Evolutionary conservation across 2,888 invertebrate genomes (phyloP).

Genomic region (Meandrusa payeni): DNA sequence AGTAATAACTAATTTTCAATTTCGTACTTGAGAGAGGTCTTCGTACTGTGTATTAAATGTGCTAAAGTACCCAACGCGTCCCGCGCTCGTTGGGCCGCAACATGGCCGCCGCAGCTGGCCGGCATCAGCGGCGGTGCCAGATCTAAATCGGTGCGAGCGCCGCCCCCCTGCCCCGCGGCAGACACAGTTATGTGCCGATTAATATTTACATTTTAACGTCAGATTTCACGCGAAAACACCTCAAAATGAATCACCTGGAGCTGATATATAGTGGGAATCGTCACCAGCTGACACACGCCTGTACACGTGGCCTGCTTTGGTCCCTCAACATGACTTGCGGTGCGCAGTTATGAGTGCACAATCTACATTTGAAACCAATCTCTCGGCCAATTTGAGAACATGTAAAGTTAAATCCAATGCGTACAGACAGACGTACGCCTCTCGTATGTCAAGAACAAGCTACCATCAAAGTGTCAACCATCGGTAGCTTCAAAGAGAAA

Average conservation of each 20-base stretch:
- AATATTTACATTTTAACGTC: conserved; percentile 34
- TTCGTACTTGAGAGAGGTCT: no score
- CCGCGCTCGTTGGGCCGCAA: no score
- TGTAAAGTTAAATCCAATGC: no score
- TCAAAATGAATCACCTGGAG: conserved; percentile 16
- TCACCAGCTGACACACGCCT: neutral
- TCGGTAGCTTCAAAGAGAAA: no score
- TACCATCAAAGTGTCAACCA: no score
- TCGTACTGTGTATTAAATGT: no score
- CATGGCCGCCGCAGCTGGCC: conserved; percentile 38
- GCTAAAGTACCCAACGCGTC: no score
- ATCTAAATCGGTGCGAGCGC: conserved; percentile 55
- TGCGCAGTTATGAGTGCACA: neutral
- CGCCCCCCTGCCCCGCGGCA: conserved; percentile 33
- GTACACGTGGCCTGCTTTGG: conserved; percentile 8
- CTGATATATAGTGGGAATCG: neutral
- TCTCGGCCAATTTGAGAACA: no score
- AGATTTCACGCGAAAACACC: conserved; percentile 15
- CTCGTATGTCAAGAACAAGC: no score
- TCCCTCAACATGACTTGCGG: neutral
- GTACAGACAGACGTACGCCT: no score
- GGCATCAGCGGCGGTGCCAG: conserved; percentile 57
- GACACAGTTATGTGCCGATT: conserved; percentile 26
- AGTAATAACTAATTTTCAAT: no score
- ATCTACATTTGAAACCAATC: no score